Evolutionary conservation across 1,140 invertebrate species (phyloP).

Genomic region (Drosophila pseudoobscura): DNA sequence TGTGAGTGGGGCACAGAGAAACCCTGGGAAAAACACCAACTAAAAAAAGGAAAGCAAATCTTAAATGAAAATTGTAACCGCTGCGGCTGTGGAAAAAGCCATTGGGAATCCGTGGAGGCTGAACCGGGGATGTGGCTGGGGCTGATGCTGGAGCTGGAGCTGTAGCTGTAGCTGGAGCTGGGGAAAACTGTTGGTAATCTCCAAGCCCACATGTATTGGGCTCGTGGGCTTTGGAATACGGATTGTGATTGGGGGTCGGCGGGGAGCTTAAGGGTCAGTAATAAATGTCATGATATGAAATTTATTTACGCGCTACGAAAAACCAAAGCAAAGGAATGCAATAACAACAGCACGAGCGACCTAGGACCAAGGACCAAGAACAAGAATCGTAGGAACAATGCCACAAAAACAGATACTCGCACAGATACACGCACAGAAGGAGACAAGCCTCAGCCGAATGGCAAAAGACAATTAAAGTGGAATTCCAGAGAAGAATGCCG

Average conservation of each 20-base stretch:
- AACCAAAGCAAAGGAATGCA: constrained; percentile 77
- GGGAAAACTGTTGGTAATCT: constrained; percentile 56
- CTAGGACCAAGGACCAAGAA: constrained; percentile 31
- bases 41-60: constrained; percentile 68
- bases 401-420: constrained; percentile 27
- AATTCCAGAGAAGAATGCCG: constrained; percentile 43
- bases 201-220: constrained; percentile 46
- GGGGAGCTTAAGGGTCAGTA: constrained; percentile 73
- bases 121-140: constrained; percentile 22
- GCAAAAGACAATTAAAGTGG: constrained; percentile 57
- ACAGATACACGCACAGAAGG: constrained; percentile 39
- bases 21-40: constrained; percentile 20
- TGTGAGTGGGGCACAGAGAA: constrained; percentile 22
- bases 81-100: constrained; percentile 46
- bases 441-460: constrained; percentile 42
- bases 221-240: constrained; percentile 35
- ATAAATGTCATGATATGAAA: constrained; percentile 81
- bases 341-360: constrained; percentile 45
- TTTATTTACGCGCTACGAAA: constrained; percentile 79
- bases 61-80: constrained; percentile 79
- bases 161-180: background rate
- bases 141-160: background rate
- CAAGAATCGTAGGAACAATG: constrained; percentile 53
- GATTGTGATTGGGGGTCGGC: constrained; percentile 20
- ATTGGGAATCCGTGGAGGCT: constrained; percentile 49